These are phyloP conservation scores for Euphydryas editha DNA, from an alignment of 2,888 invertebrate genomes.

Conservation along the genomic window DNA sequence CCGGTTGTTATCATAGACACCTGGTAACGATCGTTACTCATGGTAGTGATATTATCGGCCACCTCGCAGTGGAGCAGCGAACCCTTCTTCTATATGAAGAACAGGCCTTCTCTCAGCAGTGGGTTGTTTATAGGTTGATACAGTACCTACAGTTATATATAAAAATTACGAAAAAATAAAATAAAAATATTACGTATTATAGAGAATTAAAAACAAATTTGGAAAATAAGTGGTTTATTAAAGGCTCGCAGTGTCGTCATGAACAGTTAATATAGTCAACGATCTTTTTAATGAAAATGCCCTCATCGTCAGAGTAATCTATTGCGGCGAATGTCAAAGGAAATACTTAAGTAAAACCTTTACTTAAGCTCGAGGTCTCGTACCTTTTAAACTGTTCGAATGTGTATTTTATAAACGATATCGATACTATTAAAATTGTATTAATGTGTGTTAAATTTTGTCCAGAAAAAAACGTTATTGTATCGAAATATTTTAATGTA, in stretches of 20 bases:
- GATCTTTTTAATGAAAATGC: slow-evolving; percentile 30
- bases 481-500: no score
- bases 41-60: no score
- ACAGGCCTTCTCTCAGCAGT: no score
- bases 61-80: no score
- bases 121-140: no score
- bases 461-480: no score
- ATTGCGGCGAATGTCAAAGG: slow-evolving; percentile 33
- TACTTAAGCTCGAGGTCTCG: slow-evolving; percentile 19
- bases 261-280: slow-evolving; percentile 30
- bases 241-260: slow-evolving; percentile 21
- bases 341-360: slow-evolving; percentile 30
- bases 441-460: not conserved
- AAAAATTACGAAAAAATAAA: no score
- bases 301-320: slow-evolving; percentile 29
- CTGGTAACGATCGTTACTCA: no score
- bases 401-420: slow-evolving; percentile 4
- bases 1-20: no score
- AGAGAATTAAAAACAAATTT: slow-evolving; percentile 21
- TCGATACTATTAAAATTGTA: not conserved
- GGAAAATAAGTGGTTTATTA: slow-evolving; percentile 26
- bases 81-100: no score
- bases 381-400: not conserved
- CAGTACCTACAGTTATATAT: no score
- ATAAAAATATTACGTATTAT: not conserved